Conservation (phyloP, 2,113 vertebrate genomes). For the Dicaeum eximium region DNA sequence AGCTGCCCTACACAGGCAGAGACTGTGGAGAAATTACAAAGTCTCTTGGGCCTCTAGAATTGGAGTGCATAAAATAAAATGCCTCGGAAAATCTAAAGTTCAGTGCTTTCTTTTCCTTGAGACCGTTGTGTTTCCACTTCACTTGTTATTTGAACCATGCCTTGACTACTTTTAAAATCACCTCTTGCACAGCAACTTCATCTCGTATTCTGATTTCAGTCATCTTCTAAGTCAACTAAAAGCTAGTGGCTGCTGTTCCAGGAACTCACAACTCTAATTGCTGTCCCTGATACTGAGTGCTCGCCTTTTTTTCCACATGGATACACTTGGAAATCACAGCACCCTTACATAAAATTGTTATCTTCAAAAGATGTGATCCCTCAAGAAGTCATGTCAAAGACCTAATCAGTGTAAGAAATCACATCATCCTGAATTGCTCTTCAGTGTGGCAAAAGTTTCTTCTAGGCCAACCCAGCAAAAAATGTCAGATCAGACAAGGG, state of each 20-base stretch:
- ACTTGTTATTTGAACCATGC: neutral
- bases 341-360: neutral
- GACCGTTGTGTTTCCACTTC: neutral
- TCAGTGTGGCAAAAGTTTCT: neutral
- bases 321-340: neutral
- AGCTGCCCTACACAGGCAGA: neutral
- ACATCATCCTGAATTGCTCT: neutral
- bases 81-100: neutral
- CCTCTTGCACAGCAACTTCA: neutral
- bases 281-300: neutral
- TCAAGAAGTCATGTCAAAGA: neutral
- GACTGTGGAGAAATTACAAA: neutral
- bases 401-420: slow-evolving; percentile 11
- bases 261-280: neutral
- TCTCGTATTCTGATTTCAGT: neutral
- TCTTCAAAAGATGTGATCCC: neutral
- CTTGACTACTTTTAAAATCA: neutral
- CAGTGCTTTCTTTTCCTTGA: neutral
- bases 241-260: neutral
- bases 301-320: neutral
- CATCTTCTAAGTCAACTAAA: neutral
- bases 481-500: neutral
- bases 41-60: neutral
- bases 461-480: neutral
- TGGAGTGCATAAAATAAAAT: neutral